These are phyloP conservation scores for Agriopis marginaria DNA, from an alignment of 2,888 invertebrate genomes.

Conservation along the genomic window DNA sequence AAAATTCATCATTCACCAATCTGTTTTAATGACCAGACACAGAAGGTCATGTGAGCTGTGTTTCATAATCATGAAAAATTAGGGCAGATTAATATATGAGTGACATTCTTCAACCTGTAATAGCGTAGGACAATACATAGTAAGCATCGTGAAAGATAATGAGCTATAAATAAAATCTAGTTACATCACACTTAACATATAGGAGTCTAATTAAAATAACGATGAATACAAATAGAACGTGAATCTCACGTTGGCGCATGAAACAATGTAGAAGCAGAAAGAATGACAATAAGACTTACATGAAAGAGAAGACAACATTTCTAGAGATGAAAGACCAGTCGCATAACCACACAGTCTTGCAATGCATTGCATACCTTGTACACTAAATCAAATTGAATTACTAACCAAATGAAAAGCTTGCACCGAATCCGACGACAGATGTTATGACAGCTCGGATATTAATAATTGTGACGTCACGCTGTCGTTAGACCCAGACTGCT, in stretches of 20 bases:
- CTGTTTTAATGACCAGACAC: too few relatives aligned
- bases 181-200: slow-evolving; percentile 21
- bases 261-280: slow-evolving; percentile 27
- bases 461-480: slow-evolving; percentile 83
- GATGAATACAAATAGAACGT: slow-evolving; percentile 31
- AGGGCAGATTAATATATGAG: neutral
- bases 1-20: too few relatives aligned
- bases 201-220: slow-evolving; percentile 33
- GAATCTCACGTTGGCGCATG: slow-evolving; percentile 14
- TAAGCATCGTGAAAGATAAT: neutral
- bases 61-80: neutral
- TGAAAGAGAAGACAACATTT: slow-evolving; percentile 4
- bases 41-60: too few relatives aligned
- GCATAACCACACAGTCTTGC: slow-evolving; percentile 10
- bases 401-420: slow-evolving; percentile 68
- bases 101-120: neutral
- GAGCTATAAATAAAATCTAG: neutral
- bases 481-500: slow-evolving; percentile 78
- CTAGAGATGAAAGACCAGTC: slow-evolving; percentile 14
- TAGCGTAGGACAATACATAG: neutral
- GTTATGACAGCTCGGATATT: slow-evolving; percentile 83
- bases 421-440: slow-evolving; percentile 73
- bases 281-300: slow-evolving; percentile 28
- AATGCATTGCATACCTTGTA: slow-evolving; percentile 22
- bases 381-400: slow-evolving; percentile 67